A percentile compares a stretch with the other conserved stretches of the same genome.
These are phyloP conservation scores for Acromyrmex charruanus DNA, from an alignment of 1,140 invertebrate genomes.

Conservation along the genomic window DNA sequence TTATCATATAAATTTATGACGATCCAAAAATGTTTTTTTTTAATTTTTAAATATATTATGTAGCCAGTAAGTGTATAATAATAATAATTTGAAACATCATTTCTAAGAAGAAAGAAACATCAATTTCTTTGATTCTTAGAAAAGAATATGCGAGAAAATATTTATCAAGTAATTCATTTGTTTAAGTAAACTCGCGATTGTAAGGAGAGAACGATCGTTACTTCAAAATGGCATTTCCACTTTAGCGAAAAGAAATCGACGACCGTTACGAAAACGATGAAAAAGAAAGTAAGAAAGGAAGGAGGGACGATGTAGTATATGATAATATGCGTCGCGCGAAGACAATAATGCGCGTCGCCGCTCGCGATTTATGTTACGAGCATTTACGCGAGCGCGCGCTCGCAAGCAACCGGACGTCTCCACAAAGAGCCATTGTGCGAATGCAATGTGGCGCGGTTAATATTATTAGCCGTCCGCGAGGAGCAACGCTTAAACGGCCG, in stretches of 20 bases:
- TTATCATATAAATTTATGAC: neutral
- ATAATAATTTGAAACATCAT: no score
- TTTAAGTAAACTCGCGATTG: neutral
- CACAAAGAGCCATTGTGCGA: conserved; percentile 81
- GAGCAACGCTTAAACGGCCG: conserved; percentile 74
- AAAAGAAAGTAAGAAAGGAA: no score
- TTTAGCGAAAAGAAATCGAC: conserved; percentile 27
- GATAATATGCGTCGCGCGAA: conserved; percentile 40
- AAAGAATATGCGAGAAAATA: neutral
- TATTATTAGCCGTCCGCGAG: conserved; percentile 81
- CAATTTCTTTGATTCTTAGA: neutral
- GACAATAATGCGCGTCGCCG: conserved; percentile 61
- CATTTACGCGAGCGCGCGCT: conserved; percentile 53
- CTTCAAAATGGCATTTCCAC: neutral
- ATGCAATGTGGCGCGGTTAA: conserved; percentile 75
- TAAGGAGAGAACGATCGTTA: neutral
- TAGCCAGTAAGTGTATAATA: neutral
- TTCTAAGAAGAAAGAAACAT: neutral
- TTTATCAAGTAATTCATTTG: neutral
- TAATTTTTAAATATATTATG: no score
- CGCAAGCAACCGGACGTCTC: conserved; percentile 38
- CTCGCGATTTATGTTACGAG: conserved; percentile 63
- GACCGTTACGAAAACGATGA: neutral
- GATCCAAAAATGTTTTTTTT: neutral
- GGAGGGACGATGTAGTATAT: neutral